Conservation (phyloP, 2,888 invertebrate species). For the Frankliniella intonsa region DNA sequence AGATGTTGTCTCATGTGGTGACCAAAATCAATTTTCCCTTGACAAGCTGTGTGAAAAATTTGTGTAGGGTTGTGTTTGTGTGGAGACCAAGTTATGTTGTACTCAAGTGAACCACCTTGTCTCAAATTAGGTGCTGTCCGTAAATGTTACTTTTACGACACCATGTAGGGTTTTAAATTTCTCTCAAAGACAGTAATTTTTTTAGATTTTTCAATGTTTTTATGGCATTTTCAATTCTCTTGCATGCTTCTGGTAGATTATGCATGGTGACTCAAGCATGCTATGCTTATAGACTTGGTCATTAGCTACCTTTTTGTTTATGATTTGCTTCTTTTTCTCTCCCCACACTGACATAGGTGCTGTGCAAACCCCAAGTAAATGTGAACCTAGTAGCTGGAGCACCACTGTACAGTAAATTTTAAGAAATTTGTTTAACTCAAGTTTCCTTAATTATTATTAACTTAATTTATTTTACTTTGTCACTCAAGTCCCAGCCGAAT, state of each 20-base stretch:
- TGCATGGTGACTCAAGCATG: constrained; percentile 16
- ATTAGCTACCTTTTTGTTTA: not conserved
- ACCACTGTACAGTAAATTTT: not conserved
- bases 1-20: not conserved
- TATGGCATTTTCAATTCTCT: not conserved
- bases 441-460: too few relatives aligned
- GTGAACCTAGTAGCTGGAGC: not conserved
- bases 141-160: not conserved
- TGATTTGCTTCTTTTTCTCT: constrained; percentile 11
- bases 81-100: constrained; percentile 26
- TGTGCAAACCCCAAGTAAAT: constrained; percentile 14
- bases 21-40: not conserved
- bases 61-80: not conserved
- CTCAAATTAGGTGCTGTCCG: not conserved
- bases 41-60: constrained; percentile 3
- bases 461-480: too few relatives aligned
- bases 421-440: not conserved
- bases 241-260: not conserved
- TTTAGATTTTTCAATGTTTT: not conserved
- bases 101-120: not conserved
- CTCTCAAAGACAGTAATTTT: not conserved
- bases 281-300: not conserved
- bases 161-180: not conserved
- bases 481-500: too few relatives aligned
- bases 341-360: not conserved